Percentiles rank a stretch among this genome's conserved stretches.
Conservation (phyloP, 2,113 vertebrate genomes). For the Circaetus gallicus region DNA sequence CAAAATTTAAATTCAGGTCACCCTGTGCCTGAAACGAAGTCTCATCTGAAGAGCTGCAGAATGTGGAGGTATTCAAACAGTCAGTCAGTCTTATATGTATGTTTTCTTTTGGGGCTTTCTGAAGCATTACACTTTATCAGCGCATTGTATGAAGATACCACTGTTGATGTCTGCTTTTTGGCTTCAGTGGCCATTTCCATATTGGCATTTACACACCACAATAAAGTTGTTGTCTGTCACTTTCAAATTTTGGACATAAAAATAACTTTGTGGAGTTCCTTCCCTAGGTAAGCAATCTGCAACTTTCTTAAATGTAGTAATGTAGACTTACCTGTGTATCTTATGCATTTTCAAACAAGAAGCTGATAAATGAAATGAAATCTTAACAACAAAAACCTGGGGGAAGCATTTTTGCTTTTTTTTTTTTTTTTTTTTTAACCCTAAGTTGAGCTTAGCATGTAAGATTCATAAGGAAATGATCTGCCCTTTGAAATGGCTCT, state of each 20-base stretch:
- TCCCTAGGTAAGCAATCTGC: background rate
- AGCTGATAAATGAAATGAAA: background rate
- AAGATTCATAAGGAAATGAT: background rate
- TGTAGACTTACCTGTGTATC: background rate
- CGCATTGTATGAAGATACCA: background rate
- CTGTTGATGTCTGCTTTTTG: background rate
- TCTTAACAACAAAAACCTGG: background rate
- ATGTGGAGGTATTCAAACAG: background rate
- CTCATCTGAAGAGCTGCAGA: background rate
- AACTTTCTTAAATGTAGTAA: background rate
- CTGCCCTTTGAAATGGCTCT: background rate
- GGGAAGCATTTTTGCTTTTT: background rate
- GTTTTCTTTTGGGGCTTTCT: background rate
- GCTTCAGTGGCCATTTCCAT: background rate
- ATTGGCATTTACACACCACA: background rate
- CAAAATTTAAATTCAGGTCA: background rate
- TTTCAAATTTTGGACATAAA: background rate
- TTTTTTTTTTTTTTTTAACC: too few species aligned
- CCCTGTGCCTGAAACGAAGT: background rate
- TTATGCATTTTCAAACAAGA: background rate
- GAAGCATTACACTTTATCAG: background rate
- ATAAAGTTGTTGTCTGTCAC: background rate
- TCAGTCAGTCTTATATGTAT: background rate
- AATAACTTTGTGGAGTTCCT: background rate
- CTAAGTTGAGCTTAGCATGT: accelerated